Base-by-base conservation (phyloP, 2,113 vertebrate species). In the Chaetura pelagica region DNA sequence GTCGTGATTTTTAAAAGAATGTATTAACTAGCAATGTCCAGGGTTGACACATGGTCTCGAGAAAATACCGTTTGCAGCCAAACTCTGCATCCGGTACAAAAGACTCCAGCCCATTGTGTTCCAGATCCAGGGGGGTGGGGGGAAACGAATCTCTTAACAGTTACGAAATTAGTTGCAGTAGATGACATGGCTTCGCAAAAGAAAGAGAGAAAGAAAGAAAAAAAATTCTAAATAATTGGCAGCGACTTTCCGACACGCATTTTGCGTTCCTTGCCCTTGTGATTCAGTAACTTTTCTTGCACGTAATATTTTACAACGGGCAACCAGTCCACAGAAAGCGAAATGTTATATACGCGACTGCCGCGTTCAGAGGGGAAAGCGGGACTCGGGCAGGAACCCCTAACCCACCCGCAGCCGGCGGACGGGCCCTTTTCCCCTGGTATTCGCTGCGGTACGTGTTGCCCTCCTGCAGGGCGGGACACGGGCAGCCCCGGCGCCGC, bases 61-160 rank as follows among this genome's bases (percentile, higher is more conserved):
- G 55, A 77, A 95, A 93, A 51, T 12, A 22, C 51, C 77, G 51
- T 89, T 51, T 73, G 63, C 58, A 66, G 81, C 82, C 82, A 88
- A 93, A 48, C 40, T 24, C 20, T 12, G 64, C 26, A 76, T 26
- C 69, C 26, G 12, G 15, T 11, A 63, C 35, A 27, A 93, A 74
- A 26, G 32, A 44, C 42, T 74, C 26, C 75, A 46, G 55, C 32
- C 74, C 84, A 21, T 2, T 58, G 93, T 30, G 80, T 66, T 68
- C 19, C 46, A 27, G 20, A 10, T 24, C 62, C 59, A 46, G 59
- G n/a, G 34, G 54, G 59, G n/a, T 30, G 15, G 15, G 49, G 78
- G 29, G 40, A 68, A 62, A 19, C 0, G 17, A 87, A 27, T 19
- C 49, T 26, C 44, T 55, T 48, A 59, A 24, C 57, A 42, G 58